phyloP scores from a whole-genome alignment of 2,797 vertebrate genomes.

The Eptatretus atami region DNA sequence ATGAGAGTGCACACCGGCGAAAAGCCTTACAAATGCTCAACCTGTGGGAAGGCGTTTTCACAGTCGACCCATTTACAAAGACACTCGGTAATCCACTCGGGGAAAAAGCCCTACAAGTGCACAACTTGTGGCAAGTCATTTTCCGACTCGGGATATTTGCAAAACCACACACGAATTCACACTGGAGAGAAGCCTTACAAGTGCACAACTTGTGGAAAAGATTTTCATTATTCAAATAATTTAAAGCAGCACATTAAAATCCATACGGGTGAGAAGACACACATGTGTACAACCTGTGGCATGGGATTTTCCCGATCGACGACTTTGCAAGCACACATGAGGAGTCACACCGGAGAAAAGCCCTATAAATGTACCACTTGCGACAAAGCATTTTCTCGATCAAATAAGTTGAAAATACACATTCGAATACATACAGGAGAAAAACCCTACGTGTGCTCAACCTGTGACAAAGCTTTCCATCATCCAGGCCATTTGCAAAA shows the following conservation, averaged over 20 bases:
- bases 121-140: too few species aligned
- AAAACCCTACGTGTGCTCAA: neutral
- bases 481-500: too few species aligned
- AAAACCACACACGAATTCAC: neutral
- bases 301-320: neutral
- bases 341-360: conserved; percentile 2
- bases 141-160: too few species aligned
- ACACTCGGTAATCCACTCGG: too few species aligned
- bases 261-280: conserved; percentile 5
- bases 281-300: conserved; percentile 3
- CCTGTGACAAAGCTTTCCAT: too few species aligned
- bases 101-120: too few species aligned
- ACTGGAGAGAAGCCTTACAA: conserved; percentile 1
- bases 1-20: too few species aligned
- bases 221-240: neutral
- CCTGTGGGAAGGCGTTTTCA: too few species aligned
- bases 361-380: conserved; percentile 1
- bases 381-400: conserved; percentile 2
- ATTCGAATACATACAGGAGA: conserved; percentile 3
- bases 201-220: conserved; percentile 1
- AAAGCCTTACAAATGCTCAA: too few species aligned
- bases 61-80: too few species aligned
- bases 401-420: conserved; percentile 1
- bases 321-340: neutral
- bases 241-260: conserved; percentile 3